Evolutionary conservation across 1,140 invertebrate species (phyloP).

Genomic region (Heliconius congener): DNA sequence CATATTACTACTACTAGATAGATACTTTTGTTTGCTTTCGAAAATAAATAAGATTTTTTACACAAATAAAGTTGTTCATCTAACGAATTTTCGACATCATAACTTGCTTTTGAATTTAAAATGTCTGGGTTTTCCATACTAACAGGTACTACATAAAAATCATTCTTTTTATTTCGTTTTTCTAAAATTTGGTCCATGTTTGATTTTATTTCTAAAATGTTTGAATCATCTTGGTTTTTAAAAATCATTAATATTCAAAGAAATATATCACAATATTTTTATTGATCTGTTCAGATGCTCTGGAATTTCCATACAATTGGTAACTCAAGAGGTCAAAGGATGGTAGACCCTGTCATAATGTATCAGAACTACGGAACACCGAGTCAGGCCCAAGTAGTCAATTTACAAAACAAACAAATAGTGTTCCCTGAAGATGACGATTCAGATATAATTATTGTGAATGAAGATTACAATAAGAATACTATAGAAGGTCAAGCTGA

Average conservation of each 20-base stretch:
- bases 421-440: conserved; percentile 73
- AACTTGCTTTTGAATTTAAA: neutral
- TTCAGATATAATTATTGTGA: conserved; percentile 74
- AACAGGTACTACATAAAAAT: neutral
- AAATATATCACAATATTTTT: conserved; percentile 51
- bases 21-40: neutral
- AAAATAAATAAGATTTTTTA: neutral
- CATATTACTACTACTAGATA: neutral
- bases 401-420: conserved; percentile 67
- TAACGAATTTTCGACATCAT: neutral
- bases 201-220: neutral
- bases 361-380: conserved; percentile 69
- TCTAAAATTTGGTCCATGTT: neutral
- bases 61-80: neutral
- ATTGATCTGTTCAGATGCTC: conserved; percentile 83
- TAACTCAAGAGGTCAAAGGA: conserved; percentile 82
- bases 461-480: conserved; percentile 69
- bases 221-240: neutral
- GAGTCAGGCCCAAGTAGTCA: conserved; percentile 55
- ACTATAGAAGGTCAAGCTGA: conserved; percentile 48
- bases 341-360: conserved; percentile 65
- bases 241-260: neutral
- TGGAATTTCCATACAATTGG: conserved; percentile 87
- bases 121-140: neutral
- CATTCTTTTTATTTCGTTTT: neutral